These are phyloP conservation scores for Eurystomus gularis DNA, from an alignment of 2,113 vertebrate species.

Conservation along the genomic window DNA sequence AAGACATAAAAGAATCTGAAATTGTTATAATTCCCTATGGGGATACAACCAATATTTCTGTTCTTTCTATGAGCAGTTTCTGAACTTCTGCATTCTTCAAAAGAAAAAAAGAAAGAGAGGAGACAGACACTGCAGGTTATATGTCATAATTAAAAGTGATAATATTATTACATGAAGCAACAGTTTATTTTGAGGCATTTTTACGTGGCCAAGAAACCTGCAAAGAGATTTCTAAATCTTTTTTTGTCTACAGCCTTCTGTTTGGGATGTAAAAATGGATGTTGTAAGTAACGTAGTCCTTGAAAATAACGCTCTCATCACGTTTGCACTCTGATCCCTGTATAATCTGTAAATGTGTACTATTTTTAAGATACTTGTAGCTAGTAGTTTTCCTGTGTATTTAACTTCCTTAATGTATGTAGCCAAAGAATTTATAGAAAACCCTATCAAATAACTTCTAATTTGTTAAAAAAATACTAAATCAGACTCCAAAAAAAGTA, in stretches of 20 bases:
- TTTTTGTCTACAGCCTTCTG: conserved; percentile 25
- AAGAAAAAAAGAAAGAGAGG: background rate
- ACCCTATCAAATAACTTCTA: background rate
- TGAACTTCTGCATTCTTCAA: conserved; percentile 58
- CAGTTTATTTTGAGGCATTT: background rate
- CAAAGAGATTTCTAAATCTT: conserved; percentile 11
- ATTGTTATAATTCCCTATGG: conserved; percentile 36
- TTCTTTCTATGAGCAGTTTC: conserved; percentile 59
- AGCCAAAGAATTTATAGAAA: conserved; percentile 69
- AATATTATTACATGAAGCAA: conserved; percentile 10
- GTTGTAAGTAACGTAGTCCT: conserved; percentile 39
- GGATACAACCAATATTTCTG: conserved; percentile 43
- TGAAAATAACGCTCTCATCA: background rate
- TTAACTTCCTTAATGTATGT: conserved; percentile 42
- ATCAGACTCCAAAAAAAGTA: conserved; percentile 12
- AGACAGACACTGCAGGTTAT: conserved; percentile 7
- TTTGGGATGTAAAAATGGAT: conserved; percentile 29
- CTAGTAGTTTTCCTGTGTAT: conserved; percentile 26
- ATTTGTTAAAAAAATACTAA: background rate
- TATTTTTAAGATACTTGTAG: conserved; percentile 47
- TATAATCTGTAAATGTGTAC: conserved; percentile 61
- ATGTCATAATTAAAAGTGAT: conserved; percentile 20
- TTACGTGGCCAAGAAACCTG: background rate
- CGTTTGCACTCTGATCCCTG: conserved; percentile 46
- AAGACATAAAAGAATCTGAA: conserved; percentile 26